A percentile compares a stretch with the other conserved stretches of the same genome.
phyloP scores from a whole-genome alignment of 2,888 invertebrate species.

The Cephus rjabovi region DNA sequence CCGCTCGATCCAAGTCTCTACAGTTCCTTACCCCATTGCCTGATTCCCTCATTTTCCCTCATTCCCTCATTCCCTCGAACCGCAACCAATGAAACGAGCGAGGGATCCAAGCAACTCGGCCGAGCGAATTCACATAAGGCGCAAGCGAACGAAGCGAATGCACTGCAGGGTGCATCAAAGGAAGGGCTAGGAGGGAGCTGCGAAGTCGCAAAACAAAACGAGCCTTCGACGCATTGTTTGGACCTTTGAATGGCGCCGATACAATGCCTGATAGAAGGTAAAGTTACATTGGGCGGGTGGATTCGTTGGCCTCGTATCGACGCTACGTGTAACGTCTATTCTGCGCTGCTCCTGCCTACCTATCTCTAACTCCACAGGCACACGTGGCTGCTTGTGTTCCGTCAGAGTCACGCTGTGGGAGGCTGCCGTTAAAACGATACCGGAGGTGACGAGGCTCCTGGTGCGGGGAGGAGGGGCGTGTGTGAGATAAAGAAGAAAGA shows the following conservation, averaged over 20 bases:
- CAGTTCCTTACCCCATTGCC: not conserved
- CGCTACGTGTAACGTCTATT: not conserved
- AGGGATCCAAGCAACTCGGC: not conserved
- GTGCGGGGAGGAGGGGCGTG: not conserved
- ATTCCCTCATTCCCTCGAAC: too few species aligned
- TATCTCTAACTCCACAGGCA: not conserved
- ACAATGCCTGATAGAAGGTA: slow-evolving; percentile 51
- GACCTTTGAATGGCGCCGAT: slow-evolving; percentile 53
- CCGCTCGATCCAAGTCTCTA: not conserved
- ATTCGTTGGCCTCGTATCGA: slow-evolving; percentile 4
- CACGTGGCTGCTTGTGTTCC: not conserved
- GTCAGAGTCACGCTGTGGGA: not conserved
- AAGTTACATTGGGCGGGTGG: slow-evolving; percentile 12
- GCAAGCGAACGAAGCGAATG: not conserved
- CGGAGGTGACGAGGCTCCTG: not conserved
- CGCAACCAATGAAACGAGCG: not conserved
- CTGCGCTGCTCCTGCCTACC: not conserved
- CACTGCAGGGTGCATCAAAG: not conserved
- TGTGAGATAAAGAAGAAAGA: not conserved
- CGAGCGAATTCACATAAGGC: not conserved
- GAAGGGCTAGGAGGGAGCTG: slow-evolving; percentile 39
- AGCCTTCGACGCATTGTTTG: slow-evolving; percentile 58
- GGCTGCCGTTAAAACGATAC: not conserved
- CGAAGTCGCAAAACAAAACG: slow-evolving; percentile 57
- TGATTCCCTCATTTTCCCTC: too few species aligned